Base-by-base conservation (phyloP, 2,888 invertebrate genomes). In the Acrobasis repandana region DNA sequence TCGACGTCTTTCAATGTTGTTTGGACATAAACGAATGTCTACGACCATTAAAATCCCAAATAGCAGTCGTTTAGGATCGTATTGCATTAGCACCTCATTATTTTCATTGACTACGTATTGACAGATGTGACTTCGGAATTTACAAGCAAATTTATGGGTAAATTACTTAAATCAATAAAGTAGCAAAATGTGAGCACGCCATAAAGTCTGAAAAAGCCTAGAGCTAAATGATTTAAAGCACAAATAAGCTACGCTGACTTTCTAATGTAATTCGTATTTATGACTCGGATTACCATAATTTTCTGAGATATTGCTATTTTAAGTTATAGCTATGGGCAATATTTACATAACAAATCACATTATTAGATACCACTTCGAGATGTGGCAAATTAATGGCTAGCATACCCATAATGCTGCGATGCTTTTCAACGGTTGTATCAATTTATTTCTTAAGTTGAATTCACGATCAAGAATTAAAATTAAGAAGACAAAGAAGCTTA, bases 191-290 rank as follows among this genome's bases (percentile, higher is more conserved):
- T 43, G 43, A 43, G 10, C 38, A 38, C 38, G 43, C 43, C 14
- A 43, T 43, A 43, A 43, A 43, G 43, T 43, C 43, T 43, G 38
- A 11, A 38, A 38, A 14, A 38, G 68, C 38, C 38, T 11, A n/a
- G n/a, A n/a, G 43, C 43, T 14, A 73, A 77, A 74, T 80, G 74
- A 81, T 82, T 78, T 80, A 81, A 76, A 67, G 71, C 67, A 73
- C 73, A 75, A 79, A 80, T 77, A 75, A 78, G 75, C 72, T 69
- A 79, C 73, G 72, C 73, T 63, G 66, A 67, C 74, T 75, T 72
- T 75, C 77, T 79, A 78, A 77, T 75, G 73, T 74, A 79, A 70
- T 74, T 71, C 72, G 70, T 76, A 78, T 76, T 74, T 77, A 76
- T 75, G 73, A 70, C 67, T 75, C 63, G 71, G 70, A 78, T 79